These are phyloP conservation scores for Aphelenchoides fujianensis DNA, from an alignment of 1,140 invertebrate genomes.

Conservation along the genomic window DNA sequence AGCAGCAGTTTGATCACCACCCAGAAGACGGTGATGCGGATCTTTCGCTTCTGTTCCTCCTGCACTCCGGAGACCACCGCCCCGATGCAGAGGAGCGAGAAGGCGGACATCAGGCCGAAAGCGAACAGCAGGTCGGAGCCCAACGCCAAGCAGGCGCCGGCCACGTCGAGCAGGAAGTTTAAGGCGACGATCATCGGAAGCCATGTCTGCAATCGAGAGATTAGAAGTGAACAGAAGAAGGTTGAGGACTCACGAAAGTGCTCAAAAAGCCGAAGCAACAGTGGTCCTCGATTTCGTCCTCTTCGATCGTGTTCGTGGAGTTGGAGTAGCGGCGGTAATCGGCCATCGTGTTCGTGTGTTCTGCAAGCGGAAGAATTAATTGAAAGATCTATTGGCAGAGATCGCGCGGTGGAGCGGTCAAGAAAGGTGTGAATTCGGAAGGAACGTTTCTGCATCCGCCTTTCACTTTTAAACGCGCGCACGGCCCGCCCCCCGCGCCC, in stretches of 20 bases:
- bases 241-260: neutral
- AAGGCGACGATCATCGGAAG: neutral
- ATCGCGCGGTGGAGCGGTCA: no score
- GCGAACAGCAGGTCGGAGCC: neutral
- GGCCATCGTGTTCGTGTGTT: no score
- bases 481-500: no score
- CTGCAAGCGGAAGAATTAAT: no score
- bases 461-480: no score
- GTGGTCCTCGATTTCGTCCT: neutral
- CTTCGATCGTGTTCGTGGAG: neutral
- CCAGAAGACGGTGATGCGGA: neutral
- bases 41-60: conserved; percentile 4
- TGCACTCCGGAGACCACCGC: neutral
- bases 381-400: no score
- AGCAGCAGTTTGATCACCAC: neutral
- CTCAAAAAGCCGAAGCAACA: neutral
- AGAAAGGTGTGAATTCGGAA: no score
- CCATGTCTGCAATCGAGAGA: neutral
- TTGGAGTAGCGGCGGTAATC: conserved; percentile 9
- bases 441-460: no score
- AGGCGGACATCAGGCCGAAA: neutral
- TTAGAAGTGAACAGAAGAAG: neutral
- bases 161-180: neutral
- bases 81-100: neutral
- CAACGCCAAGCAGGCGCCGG: neutral